phyloP scores from a whole-genome alignment of 2,888 invertebrate genomes.

The Diarsia rubi region DNA sequence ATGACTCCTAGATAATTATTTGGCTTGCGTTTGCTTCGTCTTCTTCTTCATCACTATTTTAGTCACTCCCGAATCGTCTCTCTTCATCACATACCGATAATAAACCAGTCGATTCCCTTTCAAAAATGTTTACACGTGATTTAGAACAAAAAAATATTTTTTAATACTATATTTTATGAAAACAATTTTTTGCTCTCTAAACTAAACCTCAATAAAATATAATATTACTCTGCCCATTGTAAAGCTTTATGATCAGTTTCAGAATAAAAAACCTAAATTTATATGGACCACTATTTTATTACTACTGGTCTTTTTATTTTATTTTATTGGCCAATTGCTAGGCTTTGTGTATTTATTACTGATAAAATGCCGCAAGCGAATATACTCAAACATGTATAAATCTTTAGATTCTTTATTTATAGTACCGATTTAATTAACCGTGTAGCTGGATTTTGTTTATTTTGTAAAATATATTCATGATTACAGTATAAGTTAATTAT shows the following conservation, averaged over 20 bases:
- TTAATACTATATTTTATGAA: background rate
- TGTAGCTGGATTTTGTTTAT: slow-evolving; percentile 14
- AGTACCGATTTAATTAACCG: slow-evolving; percentile 1
- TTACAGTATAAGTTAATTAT: background rate
- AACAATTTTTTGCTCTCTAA: background rate
- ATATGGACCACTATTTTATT: slow-evolving; percentile 9
- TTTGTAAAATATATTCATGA: slow-evolving; percentile 5
- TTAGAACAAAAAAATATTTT: too few species aligned
- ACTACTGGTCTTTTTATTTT: slow-evolving; percentile 16
- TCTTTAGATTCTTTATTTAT: background rate
- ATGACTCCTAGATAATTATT: too few species aligned
- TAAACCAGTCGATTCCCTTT: too few species aligned
- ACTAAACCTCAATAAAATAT: background rate
- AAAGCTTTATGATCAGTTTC: slow-evolving; percentile 1
- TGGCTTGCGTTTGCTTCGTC: too few species aligned
- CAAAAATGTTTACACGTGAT: too few species aligned
- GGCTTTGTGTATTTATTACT: background rate
- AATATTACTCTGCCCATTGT: background rate
- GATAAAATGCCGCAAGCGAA: background rate
- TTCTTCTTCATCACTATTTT: too few species aligned
- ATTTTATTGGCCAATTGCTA: slow-evolving; percentile 7
- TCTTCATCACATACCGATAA: too few species aligned
- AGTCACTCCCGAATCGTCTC: too few species aligned
- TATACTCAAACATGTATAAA: background rate
- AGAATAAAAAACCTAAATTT: background rate